phyloP scores from a whole-genome alignment of 1,140 invertebrate genomes.

The Drosophila repleta region DNA sequence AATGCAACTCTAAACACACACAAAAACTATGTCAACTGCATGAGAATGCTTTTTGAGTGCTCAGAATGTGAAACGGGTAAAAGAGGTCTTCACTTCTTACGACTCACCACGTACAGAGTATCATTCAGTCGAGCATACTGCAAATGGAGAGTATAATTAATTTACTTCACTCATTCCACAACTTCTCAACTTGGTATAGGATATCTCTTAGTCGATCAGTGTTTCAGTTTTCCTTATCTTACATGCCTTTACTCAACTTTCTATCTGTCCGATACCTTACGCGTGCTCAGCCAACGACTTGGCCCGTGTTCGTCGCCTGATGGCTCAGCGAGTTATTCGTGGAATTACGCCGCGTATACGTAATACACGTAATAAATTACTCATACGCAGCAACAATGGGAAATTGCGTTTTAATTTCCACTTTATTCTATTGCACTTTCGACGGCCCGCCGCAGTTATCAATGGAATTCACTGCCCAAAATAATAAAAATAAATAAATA shows the following conservation, averaged over 20 bases:
- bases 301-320: constrained; percentile 20
- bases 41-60: background rate
- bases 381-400: constrained; percentile 35
- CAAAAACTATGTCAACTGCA: constrained; percentile 30
- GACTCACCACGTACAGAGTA: too few species aligned
- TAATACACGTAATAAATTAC: constrained; percentile 42
- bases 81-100: too few species aligned
- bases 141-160: too few species aligned
- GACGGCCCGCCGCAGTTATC: constrained; percentile 22
- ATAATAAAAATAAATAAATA: constrained; percentile 16
- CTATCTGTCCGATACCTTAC: constrained; percentile 25
- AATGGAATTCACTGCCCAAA: constrained; percentile 19
- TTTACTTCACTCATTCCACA: too few species aligned
- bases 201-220: too few species aligned
- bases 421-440: constrained; percentile 19
- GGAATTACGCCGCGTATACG: constrained; percentile 36
- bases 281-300: constrained; percentile 20
- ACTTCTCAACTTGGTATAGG: too few species aligned
- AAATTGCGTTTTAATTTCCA: constrained; percentile 32
- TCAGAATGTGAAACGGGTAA: too few species aligned
- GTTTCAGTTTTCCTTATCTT: too few species aligned
- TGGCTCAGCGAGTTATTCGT: constrained; percentile 4
- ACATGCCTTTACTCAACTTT: background rate
- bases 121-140: too few species aligned
- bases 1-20: constrained; percentile 1